Evolutionary conservation across 1,140 invertebrate species (phyloP), one percentile per base, ranked within the genome.

Genomic region (Phymorhynchus buccinoides): DNA sequence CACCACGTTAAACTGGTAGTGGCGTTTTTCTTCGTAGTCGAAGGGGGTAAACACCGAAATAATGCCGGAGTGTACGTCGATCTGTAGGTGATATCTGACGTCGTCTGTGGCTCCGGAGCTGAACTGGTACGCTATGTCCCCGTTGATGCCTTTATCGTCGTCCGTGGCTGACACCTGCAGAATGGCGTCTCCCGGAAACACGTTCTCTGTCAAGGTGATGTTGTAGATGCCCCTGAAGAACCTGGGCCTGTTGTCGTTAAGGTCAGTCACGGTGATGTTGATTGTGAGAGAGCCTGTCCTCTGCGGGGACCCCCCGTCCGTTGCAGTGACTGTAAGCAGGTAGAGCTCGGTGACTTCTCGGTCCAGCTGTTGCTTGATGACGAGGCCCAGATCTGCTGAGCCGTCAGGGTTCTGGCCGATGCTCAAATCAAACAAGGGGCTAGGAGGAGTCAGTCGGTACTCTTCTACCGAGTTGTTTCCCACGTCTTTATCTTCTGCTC

Each of bases 41-140:
- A 98, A 93, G 18, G 95, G 94, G 85, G 95, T 95, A 22, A 87
- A 88, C 1, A 90, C 85, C 68, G 73, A 90, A 30, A 93, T 89
- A 62, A 89, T 85, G 22, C 92, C 92, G 37, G 90, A 87, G 22
- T 80, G 73, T 41, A 84, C 68, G 97, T 89, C 97, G 95, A 92
- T 99, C 97, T 30, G 97, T 96, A 86, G 99, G 92, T 83, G 87
- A n/a, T 90, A 98, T 96, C 80, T 98, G 93, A 48, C 96, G 37
- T 41, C 37, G 71, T 7, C 71, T 27, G 7, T 97, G 92, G 98
- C 98, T 6, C 97, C 97, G 4, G 96, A 95, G 77, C 87, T 88
- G 77, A 92, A 98, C 90, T 95, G 96, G 94, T 97, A 99, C 18
- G 83, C 71, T 3, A 93, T 83, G 35, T 89, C 84, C 0, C 88